Conservation (phyloP, 1,140 invertebrate genomes). For the Condylostylus longicornis region DNA sequence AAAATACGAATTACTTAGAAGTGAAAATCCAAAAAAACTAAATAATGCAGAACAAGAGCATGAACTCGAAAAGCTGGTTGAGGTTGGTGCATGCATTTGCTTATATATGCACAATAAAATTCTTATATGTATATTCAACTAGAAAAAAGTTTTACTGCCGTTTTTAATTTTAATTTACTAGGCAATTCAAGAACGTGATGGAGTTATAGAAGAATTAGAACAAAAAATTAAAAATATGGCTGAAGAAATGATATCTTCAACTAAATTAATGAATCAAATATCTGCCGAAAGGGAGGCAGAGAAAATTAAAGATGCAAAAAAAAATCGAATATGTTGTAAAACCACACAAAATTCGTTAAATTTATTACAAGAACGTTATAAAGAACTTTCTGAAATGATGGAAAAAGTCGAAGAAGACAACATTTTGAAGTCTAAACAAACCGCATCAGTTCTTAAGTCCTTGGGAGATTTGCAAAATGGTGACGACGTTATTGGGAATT, state of each 20-base stretch:
- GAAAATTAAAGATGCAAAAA: constrained; percentile 9
- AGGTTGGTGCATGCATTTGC: background rate
- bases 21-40: background rate
- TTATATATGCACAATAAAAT: background rate
- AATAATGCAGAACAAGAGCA: background rate
- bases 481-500: constrained; percentile 22
- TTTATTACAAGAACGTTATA: constrained; percentile 11
- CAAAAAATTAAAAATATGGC: constrained; percentile 19
- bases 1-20: constrained; percentile 1
- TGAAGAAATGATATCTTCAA: constrained; percentile 23
- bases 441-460: constrained; percentile 20
- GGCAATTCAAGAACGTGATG: constrained; percentile 20
- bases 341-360: constrained; percentile 19
- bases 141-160: background rate
- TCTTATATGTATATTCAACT: background rate
- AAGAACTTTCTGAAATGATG: constrained; percentile 24
- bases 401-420: constrained; percentile 28
- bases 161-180: constrained; percentile 1
- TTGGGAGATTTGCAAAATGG: constrained; percentile 24
- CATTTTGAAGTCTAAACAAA: constrained; percentile 26
- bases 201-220: constrained; percentile 23
- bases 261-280: constrained; percentile 25
- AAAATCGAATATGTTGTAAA: constrained; percentile 21
- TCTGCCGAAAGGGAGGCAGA: constrained; percentile 15
- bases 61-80: background rate